Evolutionary conservation across 2,888 invertebrate species (phyloP).

Genomic region (Tupiocoris notatus): DNA sequence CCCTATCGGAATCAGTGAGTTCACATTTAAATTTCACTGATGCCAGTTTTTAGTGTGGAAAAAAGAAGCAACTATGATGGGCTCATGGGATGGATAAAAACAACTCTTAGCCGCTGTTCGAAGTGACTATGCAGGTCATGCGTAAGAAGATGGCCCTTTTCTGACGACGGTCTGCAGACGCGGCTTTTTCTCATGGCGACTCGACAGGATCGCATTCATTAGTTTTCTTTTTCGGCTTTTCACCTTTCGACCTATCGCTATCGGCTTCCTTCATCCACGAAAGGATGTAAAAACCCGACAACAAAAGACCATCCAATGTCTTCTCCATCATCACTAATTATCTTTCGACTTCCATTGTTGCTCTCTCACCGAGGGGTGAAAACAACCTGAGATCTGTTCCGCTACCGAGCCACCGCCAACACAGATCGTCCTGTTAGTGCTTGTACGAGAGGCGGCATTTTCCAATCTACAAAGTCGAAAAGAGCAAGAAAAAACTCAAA

Average conservation of each 20-base stretch:
- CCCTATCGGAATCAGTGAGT: too few species aligned
- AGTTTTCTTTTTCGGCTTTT: conserved; percentile 38
- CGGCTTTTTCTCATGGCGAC: not conserved
- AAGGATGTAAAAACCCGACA: conserved; percentile 26
- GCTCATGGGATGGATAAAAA: too few species aligned
- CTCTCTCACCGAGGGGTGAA: conserved; percentile 21
- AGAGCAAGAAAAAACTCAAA: conserved; percentile 8
- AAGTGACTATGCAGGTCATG: not conserved
- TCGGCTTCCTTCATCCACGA: not conserved
- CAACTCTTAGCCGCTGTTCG: too few species aligned
- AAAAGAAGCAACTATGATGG: too few species aligned
- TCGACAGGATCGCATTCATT: conserved; percentile 14
- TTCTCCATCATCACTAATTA: conserved; percentile 34
- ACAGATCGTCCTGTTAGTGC: conserved; percentile 10
- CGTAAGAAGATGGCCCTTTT: not conserved
- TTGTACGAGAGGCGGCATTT: conserved; percentile 25
- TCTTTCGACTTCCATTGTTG: conserved; percentile 31
- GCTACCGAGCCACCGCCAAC: conserved; percentile 28
- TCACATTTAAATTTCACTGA: too few species aligned
- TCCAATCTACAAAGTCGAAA: not conserved
- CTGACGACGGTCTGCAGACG: too few species aligned
- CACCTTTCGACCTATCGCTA: conserved; percentile 4
- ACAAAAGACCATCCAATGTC: conserved; percentile 15
- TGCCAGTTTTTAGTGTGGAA: too few species aligned
- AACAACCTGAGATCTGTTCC: conserved; percentile 40